phyloP scores from a whole-genome alignment of 2,888 invertebrate genomes.

The Subacronicta megacephala region DNA sequence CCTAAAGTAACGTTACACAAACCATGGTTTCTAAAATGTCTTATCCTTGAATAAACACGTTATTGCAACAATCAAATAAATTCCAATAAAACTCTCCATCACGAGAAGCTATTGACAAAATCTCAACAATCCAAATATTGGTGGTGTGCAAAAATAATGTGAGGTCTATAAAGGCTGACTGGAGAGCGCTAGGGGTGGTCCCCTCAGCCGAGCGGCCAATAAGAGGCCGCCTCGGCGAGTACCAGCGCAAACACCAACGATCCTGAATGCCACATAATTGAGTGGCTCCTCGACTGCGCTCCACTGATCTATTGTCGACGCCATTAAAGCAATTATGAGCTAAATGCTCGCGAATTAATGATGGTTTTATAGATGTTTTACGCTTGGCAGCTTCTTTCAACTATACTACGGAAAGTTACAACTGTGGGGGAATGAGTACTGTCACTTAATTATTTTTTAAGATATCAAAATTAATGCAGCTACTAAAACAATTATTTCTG shows the following conservation, averaged over 20 bases:
- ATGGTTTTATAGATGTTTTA: conserved; percentile 79
- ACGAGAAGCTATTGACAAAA: conserved; percentile 46
- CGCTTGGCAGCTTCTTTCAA: conserved; percentile 65
- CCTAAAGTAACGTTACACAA: too few species aligned
- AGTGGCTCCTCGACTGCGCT: conserved; percentile 73
- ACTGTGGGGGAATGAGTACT: not conserved
- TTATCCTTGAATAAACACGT: not conserved
- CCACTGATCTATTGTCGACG: conserved; percentile 77
- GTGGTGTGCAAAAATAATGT: conserved; percentile 51
- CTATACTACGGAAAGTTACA: conserved; percentile 9
- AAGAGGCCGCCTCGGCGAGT: conserved; percentile 75
- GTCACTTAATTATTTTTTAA: too few species aligned
- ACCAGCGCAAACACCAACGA: conserved; percentile 78
- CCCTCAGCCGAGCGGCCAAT: conserved; percentile 75
- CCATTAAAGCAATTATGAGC: conserved; percentile 83
- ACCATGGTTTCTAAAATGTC: too few species aligned
- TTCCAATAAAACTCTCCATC: conserved; percentile 8
- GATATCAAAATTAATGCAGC: too few species aligned
- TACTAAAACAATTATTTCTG: too few species aligned
- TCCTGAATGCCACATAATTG: conserved; percentile 85
- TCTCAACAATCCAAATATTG: conserved; percentile 64
- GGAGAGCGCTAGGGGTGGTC: conserved; percentile 62
- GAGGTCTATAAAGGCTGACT: conserved; percentile 60
- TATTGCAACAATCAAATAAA: not conserved
- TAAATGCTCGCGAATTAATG: conserved; percentile 82